Conservation (phyloP, 2,888 invertebrate genomes). For the Harpalus rufipes region DNA sequence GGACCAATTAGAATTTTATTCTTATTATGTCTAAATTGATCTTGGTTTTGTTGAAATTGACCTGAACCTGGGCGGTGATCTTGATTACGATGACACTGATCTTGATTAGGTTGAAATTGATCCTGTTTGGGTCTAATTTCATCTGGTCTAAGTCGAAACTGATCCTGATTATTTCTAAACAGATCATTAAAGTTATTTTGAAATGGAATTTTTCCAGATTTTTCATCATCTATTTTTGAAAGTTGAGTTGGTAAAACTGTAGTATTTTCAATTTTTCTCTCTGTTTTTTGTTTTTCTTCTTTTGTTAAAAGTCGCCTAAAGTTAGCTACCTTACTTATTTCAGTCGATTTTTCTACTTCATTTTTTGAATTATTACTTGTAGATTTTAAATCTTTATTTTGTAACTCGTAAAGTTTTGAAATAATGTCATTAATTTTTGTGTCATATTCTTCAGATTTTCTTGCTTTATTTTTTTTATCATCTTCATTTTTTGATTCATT, state of each 20-base stretch:
- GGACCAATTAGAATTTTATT: no score
- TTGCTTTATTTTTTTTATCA: not conserved
- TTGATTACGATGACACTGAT: no score
- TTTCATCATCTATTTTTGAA: no score
- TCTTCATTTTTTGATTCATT: constrained; percentile 20
- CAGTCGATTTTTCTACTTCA: not conserved
- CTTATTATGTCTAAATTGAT: no score
- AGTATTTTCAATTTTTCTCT: not conserved
- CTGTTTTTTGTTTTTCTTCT: constrained; percentile 39
- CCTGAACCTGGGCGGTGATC: no score
- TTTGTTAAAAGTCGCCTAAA: not conserved
- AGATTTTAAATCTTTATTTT: not conserved
- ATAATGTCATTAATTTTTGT: not conserved
- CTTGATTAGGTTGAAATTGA: no score
- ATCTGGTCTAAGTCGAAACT: no score
- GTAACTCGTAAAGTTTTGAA: not conserved
- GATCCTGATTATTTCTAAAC: no score
- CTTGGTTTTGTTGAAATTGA: no score
- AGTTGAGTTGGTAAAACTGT: not conserved
- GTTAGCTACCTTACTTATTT: not conserved
- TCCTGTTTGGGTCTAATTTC: no score
- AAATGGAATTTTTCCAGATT: no score
- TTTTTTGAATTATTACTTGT: not conserved
- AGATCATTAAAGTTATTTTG: no score
- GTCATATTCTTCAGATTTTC: constrained; percentile 12